A percentile compares a stretch with the other conserved stretches of the same genome.
Evolutionary conservation across 2,888 invertebrate species (phyloP).

Genomic region (Lysandra coridon): DNA sequence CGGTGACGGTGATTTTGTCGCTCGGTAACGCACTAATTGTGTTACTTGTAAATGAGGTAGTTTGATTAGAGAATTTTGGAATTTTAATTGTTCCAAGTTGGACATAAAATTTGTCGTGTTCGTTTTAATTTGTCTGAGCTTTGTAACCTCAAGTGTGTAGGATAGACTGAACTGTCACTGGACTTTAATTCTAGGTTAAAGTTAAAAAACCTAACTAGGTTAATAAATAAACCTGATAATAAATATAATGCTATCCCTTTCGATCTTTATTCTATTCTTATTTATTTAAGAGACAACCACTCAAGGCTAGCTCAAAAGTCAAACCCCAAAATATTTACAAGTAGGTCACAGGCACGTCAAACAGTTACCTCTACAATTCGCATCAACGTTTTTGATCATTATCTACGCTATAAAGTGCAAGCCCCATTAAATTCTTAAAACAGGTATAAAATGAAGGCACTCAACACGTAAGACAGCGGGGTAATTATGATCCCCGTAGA

Average conservation of each 20-base stretch:
- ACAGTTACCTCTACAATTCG: not conserved
- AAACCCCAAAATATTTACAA: not conserved
- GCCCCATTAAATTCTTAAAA: slow-evolving; percentile 8
- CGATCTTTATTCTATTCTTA: too few species aligned
- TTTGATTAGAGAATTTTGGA: slow-evolving; percentile 58
- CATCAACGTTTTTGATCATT: not conserved
- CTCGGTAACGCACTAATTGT: slow-evolving; percentile 60
- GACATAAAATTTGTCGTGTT: not conserved
- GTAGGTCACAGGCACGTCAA: not conserved
- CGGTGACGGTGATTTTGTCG: slow-evolving; percentile 44
- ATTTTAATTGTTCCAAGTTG: not conserved
- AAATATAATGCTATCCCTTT: too few species aligned
- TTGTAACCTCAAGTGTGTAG: too few species aligned
- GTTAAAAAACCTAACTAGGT: too few species aligned
- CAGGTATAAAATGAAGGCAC: slow-evolving; percentile 1
- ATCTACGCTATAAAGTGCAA: not conserved
- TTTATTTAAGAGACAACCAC: too few species aligned
- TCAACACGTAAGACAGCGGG: slow-evolving; percentile 23
- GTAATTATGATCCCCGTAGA: slow-evolving; percentile 63
- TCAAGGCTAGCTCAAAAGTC: too few species aligned
- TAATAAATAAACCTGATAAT: too few species aligned
- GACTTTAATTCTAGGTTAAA: too few species aligned
- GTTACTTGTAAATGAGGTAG: slow-evolving; percentile 11
- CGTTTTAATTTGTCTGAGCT: not conserved
- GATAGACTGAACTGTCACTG: too few species aligned